These are phyloP conservation scores for Nudaria mundana DNA, from an alignment of 2,888 invertebrate species.

Conservation along the genomic window DNA sequence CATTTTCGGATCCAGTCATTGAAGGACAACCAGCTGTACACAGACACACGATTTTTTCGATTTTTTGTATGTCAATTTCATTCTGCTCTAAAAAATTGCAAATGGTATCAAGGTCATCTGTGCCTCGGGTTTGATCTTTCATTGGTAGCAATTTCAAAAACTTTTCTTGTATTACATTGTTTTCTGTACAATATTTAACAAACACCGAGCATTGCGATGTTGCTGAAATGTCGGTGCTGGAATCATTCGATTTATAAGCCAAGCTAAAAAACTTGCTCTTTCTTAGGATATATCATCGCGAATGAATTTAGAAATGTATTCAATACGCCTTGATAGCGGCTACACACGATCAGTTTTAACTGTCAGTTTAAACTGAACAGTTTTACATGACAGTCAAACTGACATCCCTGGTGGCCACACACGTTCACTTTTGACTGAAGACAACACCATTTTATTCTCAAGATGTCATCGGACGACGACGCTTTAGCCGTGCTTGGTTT, in stretches of 20 bases:
- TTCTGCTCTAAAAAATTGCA: not conserved
- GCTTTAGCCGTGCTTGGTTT: no score
- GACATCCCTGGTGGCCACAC: no score
- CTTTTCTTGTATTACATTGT: not conserved
- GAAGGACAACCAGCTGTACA: slow-evolving; percentile 15
- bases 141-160: not conserved
- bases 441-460: no score
- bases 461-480: no score
- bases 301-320: slow-evolving; percentile 2
- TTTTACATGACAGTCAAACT: no score
- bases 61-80: slow-evolving; percentile 2
- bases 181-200: not conserved
- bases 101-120: not conserved
- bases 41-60: slow-evolving; percentile 4
- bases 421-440: no score
- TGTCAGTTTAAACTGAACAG: no score
- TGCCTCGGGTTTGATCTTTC: not conserved
- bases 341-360: no score
- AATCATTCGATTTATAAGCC: not conserved
- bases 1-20: slow-evolving; percentile 14
- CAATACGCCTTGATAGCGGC: slow-evolving; percentile 2
- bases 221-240: not conserved
- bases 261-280: not conserved
- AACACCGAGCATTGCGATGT: not conserved
- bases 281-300: not conserved